Conservation (phyloP, 2,888 invertebrate species). For the Rhamphomyia laevipes region DNA sequence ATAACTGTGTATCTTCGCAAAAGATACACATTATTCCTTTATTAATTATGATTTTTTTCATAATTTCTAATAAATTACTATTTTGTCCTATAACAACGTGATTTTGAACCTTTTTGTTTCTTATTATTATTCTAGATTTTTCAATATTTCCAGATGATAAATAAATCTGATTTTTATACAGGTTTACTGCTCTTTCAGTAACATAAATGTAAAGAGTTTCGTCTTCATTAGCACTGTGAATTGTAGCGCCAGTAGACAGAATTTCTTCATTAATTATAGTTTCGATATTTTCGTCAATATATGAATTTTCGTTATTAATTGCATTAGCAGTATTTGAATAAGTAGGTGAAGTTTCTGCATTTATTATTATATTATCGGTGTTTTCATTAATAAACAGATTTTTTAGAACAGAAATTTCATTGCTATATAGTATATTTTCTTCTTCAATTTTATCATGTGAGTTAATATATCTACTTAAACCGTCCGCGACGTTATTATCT, state of each 20-base stretch:
- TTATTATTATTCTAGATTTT: not conserved
- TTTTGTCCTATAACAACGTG: not conserved
- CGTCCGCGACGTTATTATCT: constrained; percentile 5
- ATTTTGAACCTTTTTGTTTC: constrained; percentile 1
- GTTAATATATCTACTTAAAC: not conserved
- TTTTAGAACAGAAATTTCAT: not conserved
- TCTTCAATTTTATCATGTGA: too few relatives aligned
- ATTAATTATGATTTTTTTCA: constrained; percentile 1
- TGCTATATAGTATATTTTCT: too few relatives aligned
- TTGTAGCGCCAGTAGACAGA: not conserved
- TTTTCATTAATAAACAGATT: not conserved
- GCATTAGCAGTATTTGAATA: too few relatives aligned
- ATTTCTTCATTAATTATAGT: constrained; percentile 1
- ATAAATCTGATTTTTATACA: constrained; percentile 4
- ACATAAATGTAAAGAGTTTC: not conserved
- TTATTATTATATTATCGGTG: not conserved
- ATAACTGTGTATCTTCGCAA: not conserved
- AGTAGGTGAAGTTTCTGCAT: too few relatives aligned
- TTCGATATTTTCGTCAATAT: constrained; percentile 1
- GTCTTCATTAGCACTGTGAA: too few relatives aligned
- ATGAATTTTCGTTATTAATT: too few relatives aligned
- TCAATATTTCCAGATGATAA: not conserved
- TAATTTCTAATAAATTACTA: not conserved
- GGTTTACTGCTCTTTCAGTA: constrained; percentile 2
- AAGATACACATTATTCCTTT: constrained; percentile 1